phyloP scores from a whole-genome alignment of 1,140 invertebrate genomes.

The Ceratina japonica region DNA sequence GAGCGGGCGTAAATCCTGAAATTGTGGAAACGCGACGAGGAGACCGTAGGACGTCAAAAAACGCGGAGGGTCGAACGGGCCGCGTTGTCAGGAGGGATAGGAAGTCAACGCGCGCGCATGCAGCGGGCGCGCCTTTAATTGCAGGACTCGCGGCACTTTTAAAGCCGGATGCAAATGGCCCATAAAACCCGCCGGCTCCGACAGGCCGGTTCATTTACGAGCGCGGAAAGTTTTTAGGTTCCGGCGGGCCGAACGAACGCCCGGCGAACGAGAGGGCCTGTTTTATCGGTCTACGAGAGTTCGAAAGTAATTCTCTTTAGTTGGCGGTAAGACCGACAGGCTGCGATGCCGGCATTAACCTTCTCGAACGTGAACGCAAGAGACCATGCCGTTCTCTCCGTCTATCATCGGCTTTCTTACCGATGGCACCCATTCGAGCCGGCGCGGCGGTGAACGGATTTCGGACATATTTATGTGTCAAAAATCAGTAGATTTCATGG shows the following conservation, averaged over 20 bases:
- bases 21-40: conserved; percentile 26
- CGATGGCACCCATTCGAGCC: conserved; percentile 30
- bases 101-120: conserved; percentile 35
- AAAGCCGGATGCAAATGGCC: conserved; percentile 77
- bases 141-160: conserved; percentile 72
- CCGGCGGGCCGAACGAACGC: background rate
- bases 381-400: background rate
- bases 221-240: conserved; percentile 71
- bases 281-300: conserved; percentile 73
- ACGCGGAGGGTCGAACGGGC: background rate
- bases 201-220: conserved; percentile 72
- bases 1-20: conserved; percentile 26
- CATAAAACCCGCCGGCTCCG: conserved; percentile 70
- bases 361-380: background rate
- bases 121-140: conserved; percentile 74
- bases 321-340: conserved; percentile 64
- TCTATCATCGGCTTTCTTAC: conserved; percentile 34
- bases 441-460: background rate
- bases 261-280: conserved; percentile 59
- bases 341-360: conserved; percentile 57
- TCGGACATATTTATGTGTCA: background rate
- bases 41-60: conserved; percentile 26
- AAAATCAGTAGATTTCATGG: no score
- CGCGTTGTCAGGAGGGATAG: background rate
- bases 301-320: conserved; percentile 73